These are phyloP conservation scores for Sciaenops ocellatus DNA, from an alignment of 2,797 vertebrate species.

Conservation along the genomic window DNA sequence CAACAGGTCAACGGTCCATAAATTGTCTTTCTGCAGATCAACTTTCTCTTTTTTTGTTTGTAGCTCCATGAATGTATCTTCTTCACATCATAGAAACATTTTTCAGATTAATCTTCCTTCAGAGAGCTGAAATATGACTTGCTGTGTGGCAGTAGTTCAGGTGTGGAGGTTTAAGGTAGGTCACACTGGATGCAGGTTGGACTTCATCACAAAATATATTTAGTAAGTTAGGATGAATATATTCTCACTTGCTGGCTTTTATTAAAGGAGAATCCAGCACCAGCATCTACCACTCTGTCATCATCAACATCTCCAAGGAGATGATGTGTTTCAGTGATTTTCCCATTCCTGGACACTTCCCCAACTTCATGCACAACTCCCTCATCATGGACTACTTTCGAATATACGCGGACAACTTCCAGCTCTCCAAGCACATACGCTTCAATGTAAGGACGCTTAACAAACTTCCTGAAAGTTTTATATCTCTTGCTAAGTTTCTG, in stretches of 20 bases:
- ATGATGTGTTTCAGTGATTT: slow-evolving; percentile 93
- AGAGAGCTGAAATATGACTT: slow-evolving; percentile 63
- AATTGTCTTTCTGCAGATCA: background rate
- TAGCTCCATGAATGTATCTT: too few species aligned
- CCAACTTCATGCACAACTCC: slow-evolving; percentile 90
- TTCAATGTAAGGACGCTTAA: slow-evolving; percentile 85
- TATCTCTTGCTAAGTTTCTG: background rate
- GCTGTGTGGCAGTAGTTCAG: slow-evolving; percentile 85
- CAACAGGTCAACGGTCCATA: background rate
- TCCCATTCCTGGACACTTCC: slow-evolving; percentile 90
- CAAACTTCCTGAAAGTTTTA: background rate
- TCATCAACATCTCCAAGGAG: slow-evolving; percentile 94
- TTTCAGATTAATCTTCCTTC: too few species aligned
- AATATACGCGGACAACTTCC: slow-evolving; percentile 85
- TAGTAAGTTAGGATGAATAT: background rate
- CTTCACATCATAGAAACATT: background rate
- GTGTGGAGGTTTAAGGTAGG: slow-evolving; percentile 92
- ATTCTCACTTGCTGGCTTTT: background rate
- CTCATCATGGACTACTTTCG: slow-evolving; percentile 90
- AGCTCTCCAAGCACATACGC: slow-evolving; percentile 84
- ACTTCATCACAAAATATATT: background rate
- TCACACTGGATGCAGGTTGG: background rate
- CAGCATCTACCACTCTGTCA: slow-evolving; percentile 91
- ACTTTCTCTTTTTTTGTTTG: too few species aligned
- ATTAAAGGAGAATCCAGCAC: slow-evolving; percentile 88